phyloP scores from a whole-genome alignment of 2,113 vertebrate genomes.

The Heterotis niloticus region DNA sequence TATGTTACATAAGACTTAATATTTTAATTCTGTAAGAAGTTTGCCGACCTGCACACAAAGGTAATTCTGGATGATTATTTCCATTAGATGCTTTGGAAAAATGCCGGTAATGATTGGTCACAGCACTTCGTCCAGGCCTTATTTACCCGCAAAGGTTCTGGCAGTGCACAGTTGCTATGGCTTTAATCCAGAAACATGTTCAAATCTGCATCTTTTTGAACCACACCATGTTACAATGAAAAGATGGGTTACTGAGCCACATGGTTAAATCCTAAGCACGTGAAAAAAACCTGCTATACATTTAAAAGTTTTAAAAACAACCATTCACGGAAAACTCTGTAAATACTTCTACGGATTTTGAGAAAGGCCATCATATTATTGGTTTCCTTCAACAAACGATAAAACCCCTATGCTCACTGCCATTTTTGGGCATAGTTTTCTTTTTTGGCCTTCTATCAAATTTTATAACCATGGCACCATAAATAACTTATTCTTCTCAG shows the following conservation, averaged over 20 bases:
- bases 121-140: background rate
- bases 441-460: too few relatives aligned
- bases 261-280: background rate
- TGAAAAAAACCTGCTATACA: background rate
- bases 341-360: background rate
- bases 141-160: background rate
- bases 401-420: background rate
- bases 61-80: background rate
- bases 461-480: too few relatives aligned
- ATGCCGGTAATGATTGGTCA: background rate
- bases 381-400: background rate
- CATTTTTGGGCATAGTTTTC: too few relatives aligned
- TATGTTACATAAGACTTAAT: background rate
- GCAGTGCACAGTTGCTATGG: background rate
- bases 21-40: background rate
- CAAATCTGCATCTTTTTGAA: background rate
- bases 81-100: background rate
- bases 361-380: background rate
- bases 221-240: too few relatives aligned
- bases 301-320: background rate
- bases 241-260: too few relatives aligned
- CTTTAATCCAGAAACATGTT: background rate
- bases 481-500: too few relatives aligned
- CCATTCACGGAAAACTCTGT: background rate
- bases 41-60: background rate